phyloP scores from a whole-genome alignment of 2,113 vertebrate genomes.

The Pipra filicauda region DNA sequence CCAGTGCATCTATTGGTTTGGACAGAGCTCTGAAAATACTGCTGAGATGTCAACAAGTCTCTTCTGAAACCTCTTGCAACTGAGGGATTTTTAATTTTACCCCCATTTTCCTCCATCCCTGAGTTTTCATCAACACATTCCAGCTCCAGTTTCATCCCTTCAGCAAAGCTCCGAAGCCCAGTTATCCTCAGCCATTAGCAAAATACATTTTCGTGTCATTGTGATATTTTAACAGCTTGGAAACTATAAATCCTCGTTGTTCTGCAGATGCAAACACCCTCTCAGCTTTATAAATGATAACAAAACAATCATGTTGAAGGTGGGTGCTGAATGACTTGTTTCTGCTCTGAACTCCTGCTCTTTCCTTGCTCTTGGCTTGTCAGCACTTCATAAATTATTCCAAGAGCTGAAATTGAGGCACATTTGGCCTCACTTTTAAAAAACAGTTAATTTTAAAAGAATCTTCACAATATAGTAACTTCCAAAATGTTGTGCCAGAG shows the following conservation, averaged over 20 bases:
- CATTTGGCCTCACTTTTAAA: constrained; percentile 43
- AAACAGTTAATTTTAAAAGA: background rate
- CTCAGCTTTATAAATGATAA: constrained; percentile 38
- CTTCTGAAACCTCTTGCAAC: background rate
- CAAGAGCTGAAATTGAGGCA: constrained; percentile 51
- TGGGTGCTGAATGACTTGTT: constrained; percentile 65
- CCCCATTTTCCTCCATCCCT: background rate
- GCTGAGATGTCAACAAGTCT: background rate
- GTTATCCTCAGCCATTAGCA: constrained; percentile 10
- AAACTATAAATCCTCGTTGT: constrained; percentile 39
- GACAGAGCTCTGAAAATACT: background rate
- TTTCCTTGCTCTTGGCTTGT: constrained; percentile 76
- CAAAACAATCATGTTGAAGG: constrained; percentile 27
- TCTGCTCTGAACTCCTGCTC: constrained; percentile 71
- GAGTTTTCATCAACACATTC: constrained; percentile 23
- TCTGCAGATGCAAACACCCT: constrained; percentile 1
- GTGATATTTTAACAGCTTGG: constrained; percentile 30
- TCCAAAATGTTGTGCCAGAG: background rate
- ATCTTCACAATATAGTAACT: background rate
- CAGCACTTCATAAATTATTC: constrained; percentile 77
- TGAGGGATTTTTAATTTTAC: background rate
- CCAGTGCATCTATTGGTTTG: background rate
- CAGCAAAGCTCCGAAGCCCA: background rate
- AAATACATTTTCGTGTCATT: constrained; percentile 20
- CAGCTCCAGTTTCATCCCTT: background rate